Evolutionary conservation across 2,113 vertebrate genomes (phyloP).

Genomic region (Acrocephalus kingi): DNA sequence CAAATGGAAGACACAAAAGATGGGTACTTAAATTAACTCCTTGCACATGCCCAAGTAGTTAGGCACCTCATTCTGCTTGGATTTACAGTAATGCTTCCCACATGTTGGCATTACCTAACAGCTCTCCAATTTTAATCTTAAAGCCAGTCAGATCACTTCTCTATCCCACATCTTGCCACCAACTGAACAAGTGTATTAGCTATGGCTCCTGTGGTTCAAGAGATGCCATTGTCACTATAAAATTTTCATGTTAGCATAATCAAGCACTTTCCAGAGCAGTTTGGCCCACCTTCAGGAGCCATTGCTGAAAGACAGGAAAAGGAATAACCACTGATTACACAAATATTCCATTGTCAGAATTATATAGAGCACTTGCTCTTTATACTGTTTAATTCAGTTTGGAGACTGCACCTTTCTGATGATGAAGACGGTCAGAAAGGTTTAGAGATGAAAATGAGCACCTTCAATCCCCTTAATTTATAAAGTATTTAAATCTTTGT

Average conservation of each 20-base stretch:
- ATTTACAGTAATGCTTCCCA: neutral
- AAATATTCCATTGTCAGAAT: neutral
- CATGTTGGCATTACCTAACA: neutral
- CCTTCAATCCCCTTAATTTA: constrained; percentile 59
- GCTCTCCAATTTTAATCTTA: neutral
- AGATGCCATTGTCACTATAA: neutral
- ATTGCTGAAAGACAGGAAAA: neutral
- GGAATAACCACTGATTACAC: neutral
- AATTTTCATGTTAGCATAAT: neutral
- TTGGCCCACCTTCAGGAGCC: neutral
- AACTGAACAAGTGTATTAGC: neutral
- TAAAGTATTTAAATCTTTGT: constrained; percentile 61
- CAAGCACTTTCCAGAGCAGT: neutral
- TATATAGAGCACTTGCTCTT: neutral
- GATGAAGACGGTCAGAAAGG: neutral
- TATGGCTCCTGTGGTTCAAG: neutral
- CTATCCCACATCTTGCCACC: neutral
- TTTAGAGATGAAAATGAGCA: constrained; percentile 41
- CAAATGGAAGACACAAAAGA: neutral
- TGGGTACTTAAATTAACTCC: neutral
- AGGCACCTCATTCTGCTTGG: neutral
- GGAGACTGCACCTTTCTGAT: neutral
- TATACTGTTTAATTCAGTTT: neutral
- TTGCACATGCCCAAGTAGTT: neutral
- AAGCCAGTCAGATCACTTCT: neutral